Evolutionary conservation across 2,113 vertebrate species (phyloP).

Genomic region (Talpa occidentalis): DNA sequence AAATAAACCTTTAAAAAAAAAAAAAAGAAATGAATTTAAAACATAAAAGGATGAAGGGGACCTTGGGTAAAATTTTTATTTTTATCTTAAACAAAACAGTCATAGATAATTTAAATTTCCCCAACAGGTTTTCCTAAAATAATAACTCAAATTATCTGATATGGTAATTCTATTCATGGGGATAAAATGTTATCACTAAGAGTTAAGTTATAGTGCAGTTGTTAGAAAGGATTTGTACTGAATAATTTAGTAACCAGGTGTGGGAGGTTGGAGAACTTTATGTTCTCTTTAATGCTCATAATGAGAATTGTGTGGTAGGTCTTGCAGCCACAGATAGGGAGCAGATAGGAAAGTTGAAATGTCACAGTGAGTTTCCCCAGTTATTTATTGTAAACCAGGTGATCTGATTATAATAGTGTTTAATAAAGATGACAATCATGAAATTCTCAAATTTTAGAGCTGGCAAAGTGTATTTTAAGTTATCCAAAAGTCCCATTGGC

Average conservation of each 20-base stretch:
- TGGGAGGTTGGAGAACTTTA: neutral
- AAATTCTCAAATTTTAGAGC: neutral
- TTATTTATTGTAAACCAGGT: neutral
- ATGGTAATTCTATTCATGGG: neutral
- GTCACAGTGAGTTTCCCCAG: neutral
- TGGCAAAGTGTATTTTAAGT: neutral
- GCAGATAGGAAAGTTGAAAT: neutral
- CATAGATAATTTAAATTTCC: neutral
- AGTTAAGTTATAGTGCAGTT: neutral
- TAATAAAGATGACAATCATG: neutral
- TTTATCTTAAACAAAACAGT: neutral
- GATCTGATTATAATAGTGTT: neutral
- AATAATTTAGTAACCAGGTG: neutral
- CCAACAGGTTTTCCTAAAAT: neutral
- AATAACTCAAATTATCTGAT: neutral
- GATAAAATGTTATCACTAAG: neutral
- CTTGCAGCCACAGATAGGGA: neutral
- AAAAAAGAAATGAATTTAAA: too few relatives aligned
- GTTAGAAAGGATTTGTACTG: neutral
- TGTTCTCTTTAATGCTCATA: neutral
- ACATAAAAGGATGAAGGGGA: constrained; percentile 22
- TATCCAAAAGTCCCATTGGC: neutral
- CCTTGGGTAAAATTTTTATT: constrained; percentile 3
- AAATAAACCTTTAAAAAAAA: too few relatives aligned
- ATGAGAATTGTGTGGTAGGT: neutral